A percentile compares a stretch with the other conserved stretches of the same genome.
Evolutionary conservation across 1,140 invertebrate genomes (phyloP).

Genomic region (Drosophila biarmipes): DNA sequence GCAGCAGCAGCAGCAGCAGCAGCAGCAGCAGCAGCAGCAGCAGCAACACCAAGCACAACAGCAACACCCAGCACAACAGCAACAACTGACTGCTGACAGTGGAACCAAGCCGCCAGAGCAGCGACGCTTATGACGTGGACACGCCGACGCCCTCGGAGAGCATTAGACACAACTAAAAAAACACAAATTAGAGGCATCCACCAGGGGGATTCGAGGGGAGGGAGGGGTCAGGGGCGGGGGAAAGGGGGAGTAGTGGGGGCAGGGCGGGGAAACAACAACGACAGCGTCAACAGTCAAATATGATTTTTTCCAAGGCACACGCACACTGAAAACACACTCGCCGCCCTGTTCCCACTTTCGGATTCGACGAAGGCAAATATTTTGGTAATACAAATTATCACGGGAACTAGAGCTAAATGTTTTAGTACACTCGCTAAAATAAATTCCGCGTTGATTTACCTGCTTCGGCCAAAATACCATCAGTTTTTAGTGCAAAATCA

Average conservation of each 20-base stretch:
- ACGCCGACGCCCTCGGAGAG: conserved; percentile 71
- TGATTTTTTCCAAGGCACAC: conserved; percentile 70
- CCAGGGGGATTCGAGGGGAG: conserved; percentile 1
- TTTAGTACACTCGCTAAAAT: too few relatives aligned
- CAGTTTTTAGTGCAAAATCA: too few relatives aligned
- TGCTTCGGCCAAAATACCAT: too few relatives aligned
- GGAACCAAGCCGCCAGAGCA: conserved; percentile 8
- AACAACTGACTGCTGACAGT: conserved; percentile 17
- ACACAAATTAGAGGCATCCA: conserved; percentile 69
- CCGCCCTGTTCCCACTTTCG: conserved; percentile 7
- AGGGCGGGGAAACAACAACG: conserved; percentile 22
- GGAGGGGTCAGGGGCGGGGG: background rate
- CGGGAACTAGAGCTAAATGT: too few relatives aligned
- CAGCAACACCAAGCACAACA: conserved; percentile 12
- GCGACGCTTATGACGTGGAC: conserved; percentile 49
- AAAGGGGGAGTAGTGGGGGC: background rate
- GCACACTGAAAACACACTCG: conserved; percentile 29
- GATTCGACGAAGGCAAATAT: background rate
- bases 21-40: conserved; percentile 3
- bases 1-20: conserved; percentile 6
- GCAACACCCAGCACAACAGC: conserved; percentile 18
- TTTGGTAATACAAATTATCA: background rate
- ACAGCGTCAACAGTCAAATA: conserved; percentile 64
- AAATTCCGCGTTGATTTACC: too few relatives aligned
- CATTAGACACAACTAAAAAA: conserved; percentile 69